Base-by-base conservation (phyloP, 2,888 invertebrate species). In the Drosophila basisetae region DNA sequence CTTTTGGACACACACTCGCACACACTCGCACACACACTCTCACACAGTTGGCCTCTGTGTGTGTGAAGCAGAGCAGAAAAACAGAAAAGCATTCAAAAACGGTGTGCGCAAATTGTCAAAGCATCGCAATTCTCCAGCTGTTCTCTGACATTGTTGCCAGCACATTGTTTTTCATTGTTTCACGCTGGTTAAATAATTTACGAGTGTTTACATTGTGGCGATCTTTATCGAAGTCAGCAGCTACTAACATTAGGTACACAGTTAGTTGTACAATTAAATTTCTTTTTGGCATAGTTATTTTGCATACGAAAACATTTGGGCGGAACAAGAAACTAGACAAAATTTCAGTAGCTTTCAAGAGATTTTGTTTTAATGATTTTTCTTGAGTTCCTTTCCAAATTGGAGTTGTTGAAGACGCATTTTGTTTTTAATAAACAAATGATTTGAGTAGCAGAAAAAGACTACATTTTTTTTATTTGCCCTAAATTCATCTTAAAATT, bases 1-100 rank as follows among this genome's bases (percentile, higher is more conserved):
- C 72, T 76, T 47, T 37, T 33, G 65, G 62, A n/a, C 76, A 41
- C 33, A 60, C 18, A 25, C 22, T 31, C 30, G n/a, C 25, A 37
- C n/a, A 52, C 41, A 35, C 33, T 18, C 41, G n/a, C n/a, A n/a
- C 41, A n/a, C n/a, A 41, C 22, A 47, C 35, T 4, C 37, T 6
- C 25, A 43, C n/a, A 16, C 61, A 58, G 35, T 52, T 53, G 50
- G 50, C 56, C 5, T 55, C 28, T 47, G 53, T 37, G 37, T 56
- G 53, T 54, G 58, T 65, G 73, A 88, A 88, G 87, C 91, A 90
- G 91, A 90, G 89, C 87, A 79, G 78, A 83, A 78, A 72, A 75
- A 56, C 73, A 52, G 35, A 69, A 82, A 70, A 68, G 73, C 79
- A 81, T 71, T 78, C 80, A 66, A 73, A 80, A 82, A 73, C 83